Evolutionary conservation across 2,888 invertebrate species (phyloP).

Genomic region (Erpobdella octoculata): DNA sequence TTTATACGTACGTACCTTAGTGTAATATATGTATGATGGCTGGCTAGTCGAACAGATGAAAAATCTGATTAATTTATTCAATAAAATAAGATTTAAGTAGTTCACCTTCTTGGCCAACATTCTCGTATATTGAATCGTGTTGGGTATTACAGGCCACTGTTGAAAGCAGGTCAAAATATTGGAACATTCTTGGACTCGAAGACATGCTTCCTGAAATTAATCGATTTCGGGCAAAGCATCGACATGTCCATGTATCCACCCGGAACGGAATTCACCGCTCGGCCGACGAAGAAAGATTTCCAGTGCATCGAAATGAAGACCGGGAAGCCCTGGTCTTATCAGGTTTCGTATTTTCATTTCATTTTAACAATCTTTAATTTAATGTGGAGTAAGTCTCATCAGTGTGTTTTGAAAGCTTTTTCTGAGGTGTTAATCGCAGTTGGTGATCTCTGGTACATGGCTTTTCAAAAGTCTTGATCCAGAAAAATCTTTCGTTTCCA

Average conservation of each 20-base stretch:
- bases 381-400: neutral
- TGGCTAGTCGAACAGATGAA: neutral
- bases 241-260: conserved; percentile 78
- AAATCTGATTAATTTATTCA: too few relatives aligned
- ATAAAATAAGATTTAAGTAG: neutral
- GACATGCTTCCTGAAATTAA: conserved; percentile 55
- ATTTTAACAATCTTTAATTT: neutral
- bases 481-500: too few relatives aligned
- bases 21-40: too few relatives aligned
- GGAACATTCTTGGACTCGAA: conserved; percentile 9
- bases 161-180: neutral
- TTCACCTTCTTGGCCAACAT: neutral
- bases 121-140: too few relatives aligned
- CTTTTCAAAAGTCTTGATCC: too few relatives aligned
- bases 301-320: conserved; percentile 45
- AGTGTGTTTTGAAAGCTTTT: neutral
- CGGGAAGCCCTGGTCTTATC: neutral
- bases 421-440: neutral
- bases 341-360: neutral
- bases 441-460: too few relatives aligned
- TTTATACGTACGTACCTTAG: too few relatives aligned
- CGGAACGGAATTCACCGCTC: conserved; percentile 66
- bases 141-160: conserved; percentile 20
- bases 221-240: conserved; percentile 88
- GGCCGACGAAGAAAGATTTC: conserved; percentile 54